A percentile compares a stretch with the other conserved stretches of the same genome.
Evolutionary conservation across 2,797 vertebrate genomes (phyloP).

Genomic region (Danio jaintianensis): DNA sequence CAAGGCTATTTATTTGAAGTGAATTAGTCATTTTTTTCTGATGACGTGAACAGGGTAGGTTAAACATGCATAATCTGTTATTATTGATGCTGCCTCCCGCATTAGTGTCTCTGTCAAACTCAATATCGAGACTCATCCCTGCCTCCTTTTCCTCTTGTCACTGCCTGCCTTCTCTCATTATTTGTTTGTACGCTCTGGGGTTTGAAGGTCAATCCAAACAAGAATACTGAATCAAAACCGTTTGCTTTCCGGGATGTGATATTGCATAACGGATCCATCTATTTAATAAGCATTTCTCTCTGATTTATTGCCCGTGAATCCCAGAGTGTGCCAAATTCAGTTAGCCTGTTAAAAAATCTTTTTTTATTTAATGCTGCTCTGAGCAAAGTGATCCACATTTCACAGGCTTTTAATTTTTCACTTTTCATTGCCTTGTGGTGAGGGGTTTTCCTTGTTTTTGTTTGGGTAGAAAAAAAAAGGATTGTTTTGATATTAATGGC

Average conservation of each 20-base stretch:
- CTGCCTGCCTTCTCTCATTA: slow-evolving; percentile 27
- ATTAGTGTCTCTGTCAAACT: slow-evolving; percentile 17
- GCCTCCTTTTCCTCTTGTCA: background rate
- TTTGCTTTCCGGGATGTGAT: slow-evolving; percentile 17
- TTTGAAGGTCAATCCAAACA: slow-evolving; percentile 26
- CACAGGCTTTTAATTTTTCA: slow-evolving; percentile 20
- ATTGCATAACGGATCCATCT: slow-evolving; percentile 20
- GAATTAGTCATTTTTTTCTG: background rate
- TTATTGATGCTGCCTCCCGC: slow-evolving; percentile 1
- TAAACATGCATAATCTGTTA: slow-evolving; percentile 2
- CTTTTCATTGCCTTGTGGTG: background rate
- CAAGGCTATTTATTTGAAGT: slow-evolving; percentile 5
- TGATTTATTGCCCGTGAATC: slow-evolving; percentile 35
- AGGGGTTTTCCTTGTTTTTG: background rate
- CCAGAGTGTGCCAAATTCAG: background rate
- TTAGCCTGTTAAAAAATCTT: background rate
- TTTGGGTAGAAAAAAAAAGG: background rate
- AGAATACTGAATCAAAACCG: slow-evolving; percentile 11
- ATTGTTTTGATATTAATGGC: background rate
- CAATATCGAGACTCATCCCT: background rate
- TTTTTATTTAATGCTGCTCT: slow-evolving; percentile 32
- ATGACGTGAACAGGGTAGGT: background rate
- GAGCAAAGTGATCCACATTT: slow-evolving; percentile 12
- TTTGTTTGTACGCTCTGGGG: slow-evolving; percentile 15
- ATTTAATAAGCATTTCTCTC: slow-evolving; percentile 20